These are phyloP conservation scores for Scolanthus callimorphus DNA, from an alignment of 92 coral and sea anemone species.

Conservation along the genomic window DNA sequence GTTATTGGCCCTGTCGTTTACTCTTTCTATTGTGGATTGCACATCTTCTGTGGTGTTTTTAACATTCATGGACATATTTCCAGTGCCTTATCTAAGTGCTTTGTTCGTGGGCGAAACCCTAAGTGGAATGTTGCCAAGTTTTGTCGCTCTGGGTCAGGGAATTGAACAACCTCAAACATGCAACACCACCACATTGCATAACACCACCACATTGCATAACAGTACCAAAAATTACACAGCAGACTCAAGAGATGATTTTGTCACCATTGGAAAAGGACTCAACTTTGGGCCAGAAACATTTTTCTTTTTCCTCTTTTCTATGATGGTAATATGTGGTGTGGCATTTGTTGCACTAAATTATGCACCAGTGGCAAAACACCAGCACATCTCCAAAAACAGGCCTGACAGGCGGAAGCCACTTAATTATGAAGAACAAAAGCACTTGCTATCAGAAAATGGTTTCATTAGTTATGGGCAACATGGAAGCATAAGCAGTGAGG, in stretches of 20 bases:
- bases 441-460: constrained; percentile 8
- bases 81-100: constrained; percentile 75
- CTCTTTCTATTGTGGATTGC: constrained; percentile 83
- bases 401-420: background rate
- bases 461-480: background rate
- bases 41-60: constrained; percentile 92
- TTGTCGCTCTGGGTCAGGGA: constrained; percentile 93
- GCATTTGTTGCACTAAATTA: constrained; percentile 79
- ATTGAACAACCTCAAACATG: constrained; percentile 17
- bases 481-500: background rate
- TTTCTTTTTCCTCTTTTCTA: constrained; percentile 69
- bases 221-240: background rate
- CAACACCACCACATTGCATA: constrained; percentile 9
- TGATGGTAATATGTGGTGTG: constrained; percentile 74
- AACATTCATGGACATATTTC: constrained; percentile 82
- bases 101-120: constrained; percentile 88
- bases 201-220: background rate
- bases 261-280: constrained; percentile 11
- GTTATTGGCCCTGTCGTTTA: constrained; percentile 68
- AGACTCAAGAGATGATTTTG: too few species aligned
- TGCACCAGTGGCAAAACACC: constrained; percentile 70
- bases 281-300: constrained; percentile 70
- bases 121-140: constrained; percentile 85
- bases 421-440: constrained; percentile 28
- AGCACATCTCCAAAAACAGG: constrained; percentile 1